Percentiles rank a stretch among this genome's conserved stretches.
Conservation (phyloP, 2,797 vertebrate genomes). For the Microchirus variegatus region DNA sequence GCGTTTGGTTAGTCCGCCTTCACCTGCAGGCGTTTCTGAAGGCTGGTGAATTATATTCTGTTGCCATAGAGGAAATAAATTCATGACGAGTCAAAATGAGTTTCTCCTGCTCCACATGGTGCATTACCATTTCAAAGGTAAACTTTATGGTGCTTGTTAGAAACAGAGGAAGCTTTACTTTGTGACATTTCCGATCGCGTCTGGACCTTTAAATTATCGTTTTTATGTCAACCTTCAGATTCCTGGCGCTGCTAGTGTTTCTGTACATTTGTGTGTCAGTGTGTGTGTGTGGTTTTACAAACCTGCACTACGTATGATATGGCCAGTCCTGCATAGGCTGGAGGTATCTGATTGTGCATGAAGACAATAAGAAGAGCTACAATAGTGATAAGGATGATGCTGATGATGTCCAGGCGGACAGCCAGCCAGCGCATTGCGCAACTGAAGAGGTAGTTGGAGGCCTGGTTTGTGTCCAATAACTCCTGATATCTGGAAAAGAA, state of each 20-base stretch:
- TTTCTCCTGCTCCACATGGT: background rate
- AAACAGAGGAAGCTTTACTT: conserved; percentile 2
- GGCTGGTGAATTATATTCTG: background rate
- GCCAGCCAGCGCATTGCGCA: conserved; percentile 87
- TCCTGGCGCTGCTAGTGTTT: background rate
- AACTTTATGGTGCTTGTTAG: background rate
- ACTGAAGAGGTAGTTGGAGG: conserved; percentile 85
- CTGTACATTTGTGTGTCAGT: background rate
- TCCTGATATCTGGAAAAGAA: conserved; percentile 79
- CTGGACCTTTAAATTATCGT: background rate
- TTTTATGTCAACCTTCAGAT: conserved; percentile 2
- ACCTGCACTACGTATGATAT: conserved; percentile 87
- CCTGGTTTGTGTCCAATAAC: conserved; percentile 86
- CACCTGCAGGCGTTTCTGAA: background rate
- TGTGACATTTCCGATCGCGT: background rate
- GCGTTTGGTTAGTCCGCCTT: background rate
- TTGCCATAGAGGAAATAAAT: background rate
- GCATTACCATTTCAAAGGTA: background rate
- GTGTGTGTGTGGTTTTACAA: conserved; percentile 31
- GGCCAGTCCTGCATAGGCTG: conserved; percentile 85
- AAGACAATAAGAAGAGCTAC: conserved; percentile 83
- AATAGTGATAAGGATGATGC: conserved; percentile 80
- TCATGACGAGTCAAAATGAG: background rate
- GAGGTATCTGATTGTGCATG: conserved; percentile 84
- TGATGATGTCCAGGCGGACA: conserved; percentile 86